phyloP scores from a whole-genome alignment of 2,113 vertebrate species.

The rat (Rattus norvegicus) region GRCr8 NC_086021.1:29774501-29775000 shows the following conservation, averaged over 20 bases:
- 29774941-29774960: not conserved
- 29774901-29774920: not conserved
- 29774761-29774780: not conserved
- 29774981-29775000: accelerated
- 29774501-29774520: not conserved
- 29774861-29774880: not conserved
- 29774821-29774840: not conserved
- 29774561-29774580: not conserved
- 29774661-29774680: not conserved
- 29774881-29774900: not conserved
- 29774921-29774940: not conserved
- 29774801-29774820: constrained; percentile 35
- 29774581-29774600: not conserved
- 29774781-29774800: not conserved
- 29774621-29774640: not conserved
- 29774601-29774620: not conserved
- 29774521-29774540: too few species aligned
- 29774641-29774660: not conserved
- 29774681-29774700: not conserved
- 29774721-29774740: not conserved
- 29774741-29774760: constrained; percentile 19
- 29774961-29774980: accelerated
- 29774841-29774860: not conserved
- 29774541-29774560: not conserved
- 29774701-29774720: not conserved